phyloP scores from a whole-genome alignment of 2,113 vertebrate species.

The Notiomystis cincta region DNA sequence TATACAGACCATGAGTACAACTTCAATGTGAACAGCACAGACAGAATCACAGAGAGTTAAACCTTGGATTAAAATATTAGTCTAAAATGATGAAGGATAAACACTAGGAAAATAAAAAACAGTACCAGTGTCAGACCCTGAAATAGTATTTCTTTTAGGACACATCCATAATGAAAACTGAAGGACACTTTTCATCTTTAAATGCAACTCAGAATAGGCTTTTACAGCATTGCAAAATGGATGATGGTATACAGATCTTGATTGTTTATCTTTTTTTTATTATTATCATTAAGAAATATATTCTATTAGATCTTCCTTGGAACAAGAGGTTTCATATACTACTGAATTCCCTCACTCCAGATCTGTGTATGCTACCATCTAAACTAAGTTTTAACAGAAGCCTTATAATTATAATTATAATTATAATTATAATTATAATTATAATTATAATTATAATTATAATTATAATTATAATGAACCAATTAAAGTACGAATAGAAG shows the following conservation, averaged over 20 bases:
- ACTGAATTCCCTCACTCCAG: neutral
- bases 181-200: neutral
- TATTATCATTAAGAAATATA: neutral
- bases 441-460: too few relatives aligned
- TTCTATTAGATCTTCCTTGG: neutral
- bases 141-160: neutral
- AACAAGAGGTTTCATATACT: neutral
- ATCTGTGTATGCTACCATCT: neutral
- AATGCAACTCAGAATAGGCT: neutral
- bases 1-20: neutral
- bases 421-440: too few relatives aligned
- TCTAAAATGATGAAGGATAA: neutral
- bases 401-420: neutral
- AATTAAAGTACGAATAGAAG: neutral
- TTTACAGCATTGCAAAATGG: neutral
- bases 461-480: neutral
- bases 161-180: neutral
- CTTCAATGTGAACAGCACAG: neutral
- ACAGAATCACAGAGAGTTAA: neutral
- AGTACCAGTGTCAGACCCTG: neutral
- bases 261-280: neutral
- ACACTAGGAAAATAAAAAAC: neutral
- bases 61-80: neutral
- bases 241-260: neutral
- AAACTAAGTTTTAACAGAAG: neutral